Base-by-base conservation (phyloP, 2,888 invertebrate species). In the Chrysomela aeneicollis region DNA sequence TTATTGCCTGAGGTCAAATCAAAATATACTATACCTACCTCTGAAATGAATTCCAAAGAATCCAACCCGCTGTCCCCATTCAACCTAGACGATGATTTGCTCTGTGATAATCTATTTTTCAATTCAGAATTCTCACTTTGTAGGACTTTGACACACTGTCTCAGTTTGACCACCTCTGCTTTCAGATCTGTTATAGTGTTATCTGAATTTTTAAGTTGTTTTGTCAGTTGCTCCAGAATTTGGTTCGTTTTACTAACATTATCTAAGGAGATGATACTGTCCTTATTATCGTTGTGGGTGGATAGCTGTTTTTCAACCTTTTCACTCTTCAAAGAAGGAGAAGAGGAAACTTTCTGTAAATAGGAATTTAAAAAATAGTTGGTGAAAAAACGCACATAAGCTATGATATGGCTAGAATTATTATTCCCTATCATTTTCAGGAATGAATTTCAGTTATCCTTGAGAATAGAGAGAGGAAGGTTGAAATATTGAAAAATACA, bases 101-200 rank as follows among this genome's bases (percentile, higher is more conserved):
- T 67, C 61, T 82, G 79, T 1, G 81, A 80, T 52, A 83, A 81
- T 59, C 85, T 87, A 42, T 86, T 88, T 76, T 91, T 90, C 42
- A 95, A 78, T 60, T 91, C 90, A 55, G 89, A 87, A 82, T 96
- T 95, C 80, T 95, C 95, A 65, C 87, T 89, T 17, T 91, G 90
- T 50, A 96, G 81, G 72, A 89, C 89, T 76, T 93, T 91, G 18
- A 95, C 89, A 52, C 89, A 89, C 2, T 87, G 86, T 72, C 89
- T 88, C 22, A 91, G 79, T 72, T 85, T 86, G 61, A 84, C 84
- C 19, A 91, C 81, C 76, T 91, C 89, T 26, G 85, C 86, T 69
- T 87, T 87, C 0, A 91, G 80, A 74, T 89, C 89, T 19, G 85
- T 87, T 74, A 90, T 90, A 2, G 88, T 90, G 42, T 85, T 87